Base-by-base conservation (phyloP, 2,797 vertebrate species). In the Capromys pilorides region DNA sequence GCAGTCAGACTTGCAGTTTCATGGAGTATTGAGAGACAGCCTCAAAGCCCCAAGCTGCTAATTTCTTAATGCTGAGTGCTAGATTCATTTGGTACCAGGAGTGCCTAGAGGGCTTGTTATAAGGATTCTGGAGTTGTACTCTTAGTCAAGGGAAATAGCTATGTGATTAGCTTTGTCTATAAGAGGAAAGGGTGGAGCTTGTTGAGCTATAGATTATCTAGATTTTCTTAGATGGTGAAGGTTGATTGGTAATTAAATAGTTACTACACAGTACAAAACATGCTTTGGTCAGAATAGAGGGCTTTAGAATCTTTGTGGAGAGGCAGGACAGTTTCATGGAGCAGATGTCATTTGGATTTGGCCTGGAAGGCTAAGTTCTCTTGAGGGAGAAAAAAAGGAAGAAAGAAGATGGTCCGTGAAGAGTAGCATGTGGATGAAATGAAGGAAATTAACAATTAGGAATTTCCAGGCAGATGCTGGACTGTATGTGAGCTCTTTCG, bases 121-220 rank as follows among this genome's bases (percentile, higher is more conserved):
- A 89, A 85, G 78, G 31, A 64, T 85, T 91, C 89, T 54, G 39
- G 94, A 89, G 71, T 85, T 87, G 89, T 75, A 21, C 82, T 31
- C 22, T 62, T 31, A 79, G 73, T 24, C 6, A 0, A 19, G 9
- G 33, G 14, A 85, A 86, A 49, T 33, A 26, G 69, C 78, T 9
- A 54, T 96, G 5, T 22, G 26, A 22, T 77, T 64, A 80, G 33
- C 61, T 64, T 10, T 79, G 54, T 90, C 87, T 83, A 5, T 79
- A 22, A 33, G 73, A 6, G 62, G 24, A 94, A 88, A 81, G 7
- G 11, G 31, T 54, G 5, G 31, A 33, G 51, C 26, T 4, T 85
- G 21, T 28, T 45, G 8, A 49, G 24, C 13, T 57, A 4, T 33
- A 1, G 62, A 45, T 81, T 85, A 61, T n/a, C 59, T 86, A 66